Evolutionary conservation across 2,888 invertebrate species (phyloP).

Genomic region (Elmis aenea): DNA sequence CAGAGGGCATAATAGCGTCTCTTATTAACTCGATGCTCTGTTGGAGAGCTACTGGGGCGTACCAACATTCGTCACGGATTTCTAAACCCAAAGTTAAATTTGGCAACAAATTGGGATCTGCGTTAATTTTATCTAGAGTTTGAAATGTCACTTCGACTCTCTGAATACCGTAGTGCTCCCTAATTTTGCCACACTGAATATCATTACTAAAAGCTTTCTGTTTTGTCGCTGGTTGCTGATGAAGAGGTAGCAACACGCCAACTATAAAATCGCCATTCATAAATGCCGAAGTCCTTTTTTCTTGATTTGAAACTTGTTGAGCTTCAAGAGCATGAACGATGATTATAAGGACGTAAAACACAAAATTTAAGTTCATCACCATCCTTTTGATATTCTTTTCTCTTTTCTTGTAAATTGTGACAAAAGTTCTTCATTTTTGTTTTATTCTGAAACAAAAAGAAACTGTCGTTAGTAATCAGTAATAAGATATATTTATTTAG

Average conservation of each 20-base stretch:
- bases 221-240: constrained; percentile 44
- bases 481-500: too few relatives aligned
- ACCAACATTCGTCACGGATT: constrained; percentile 78
- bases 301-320: constrained; percentile 4
- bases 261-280: constrained; percentile 55
- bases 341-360: too few relatives aligned
- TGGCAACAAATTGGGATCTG: constrained; percentile 53
- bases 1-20: constrained; percentile 55
- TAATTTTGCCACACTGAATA: constrained; percentile 55
- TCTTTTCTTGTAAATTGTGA: constrained; percentile 1
- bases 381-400: constrained; percentile 2
- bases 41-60: constrained; percentile 71
- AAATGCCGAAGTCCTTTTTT: constrained; percentile 46
- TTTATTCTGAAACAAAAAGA: too few relatives aligned
- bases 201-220: constrained; percentile 32
- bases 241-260: constrained; percentile 54
- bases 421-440: too few relatives aligned
- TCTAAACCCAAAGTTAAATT: constrained; percentile 59
- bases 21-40: constrained; percentile 72
- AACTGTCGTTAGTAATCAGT: too few relatives aligned
- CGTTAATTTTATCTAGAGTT: constrained; percentile 62
- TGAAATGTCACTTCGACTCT: constrained; percentile 60
- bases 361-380: constrained; percentile 2
- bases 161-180: constrained; percentile 74
- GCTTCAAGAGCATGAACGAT: too few relatives aligned